phyloP scores from a whole-genome alignment of 2,113 vertebrate genomes.

The Theropithecus gelada region DNA sequence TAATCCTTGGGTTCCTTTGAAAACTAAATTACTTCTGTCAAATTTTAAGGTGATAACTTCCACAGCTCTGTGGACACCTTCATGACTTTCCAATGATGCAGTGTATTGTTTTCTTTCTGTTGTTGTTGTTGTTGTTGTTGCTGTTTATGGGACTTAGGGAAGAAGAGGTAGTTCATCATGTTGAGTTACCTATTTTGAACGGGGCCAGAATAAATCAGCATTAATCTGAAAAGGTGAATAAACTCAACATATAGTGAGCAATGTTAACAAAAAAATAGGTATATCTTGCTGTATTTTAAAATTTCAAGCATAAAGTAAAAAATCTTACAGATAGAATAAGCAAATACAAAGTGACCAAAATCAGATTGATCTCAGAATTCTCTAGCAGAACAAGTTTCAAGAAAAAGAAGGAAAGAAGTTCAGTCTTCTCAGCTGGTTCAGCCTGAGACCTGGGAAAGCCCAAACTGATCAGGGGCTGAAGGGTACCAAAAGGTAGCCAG shows the following conservation, averaged over 20 bases:
- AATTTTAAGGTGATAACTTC: background rate
- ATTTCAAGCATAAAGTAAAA: background rate
- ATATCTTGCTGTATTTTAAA: background rate
- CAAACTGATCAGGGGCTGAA: too few species aligned
- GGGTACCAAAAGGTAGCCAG: too few species aligned
- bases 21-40: background rate
- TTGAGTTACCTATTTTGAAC: background rate
- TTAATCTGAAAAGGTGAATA: background rate
- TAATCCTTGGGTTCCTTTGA: background rate
- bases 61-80: background rate
- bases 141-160: background rate
- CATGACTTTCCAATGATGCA: background rate
- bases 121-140: too few species aligned
- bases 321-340: background rate
- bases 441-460: too few species aligned
- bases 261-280: background rate
- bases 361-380: background rate
- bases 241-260: background rate
- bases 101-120: background rate
- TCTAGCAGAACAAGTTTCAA: background rate
- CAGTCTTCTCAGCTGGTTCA: too few species aligned
- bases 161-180: background rate
- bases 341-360: background rate
- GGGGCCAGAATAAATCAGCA: background rate
- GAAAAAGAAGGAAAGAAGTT: background rate